Conservation (phyloP, 2,113 vertebrate species). For the Etheostoma cragini region DNA sequence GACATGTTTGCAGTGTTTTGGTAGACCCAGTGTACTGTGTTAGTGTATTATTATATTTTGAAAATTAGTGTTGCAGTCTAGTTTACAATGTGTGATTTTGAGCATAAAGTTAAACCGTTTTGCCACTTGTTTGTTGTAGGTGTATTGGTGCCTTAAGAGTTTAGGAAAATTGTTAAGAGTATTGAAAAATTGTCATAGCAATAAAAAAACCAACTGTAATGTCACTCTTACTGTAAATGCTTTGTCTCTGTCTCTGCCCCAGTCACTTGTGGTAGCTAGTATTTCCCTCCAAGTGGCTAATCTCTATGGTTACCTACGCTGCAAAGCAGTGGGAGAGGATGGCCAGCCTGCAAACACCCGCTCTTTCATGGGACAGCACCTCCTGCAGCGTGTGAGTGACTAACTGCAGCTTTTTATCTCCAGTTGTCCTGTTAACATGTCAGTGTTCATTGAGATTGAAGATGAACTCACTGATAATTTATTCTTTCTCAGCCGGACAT, state of each 20-base stretch:
- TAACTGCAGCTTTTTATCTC: constrained; percentile 11
- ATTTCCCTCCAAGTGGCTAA: constrained; percentile 90
- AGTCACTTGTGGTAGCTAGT: constrained; percentile 88
- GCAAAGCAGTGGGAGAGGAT: constrained; percentile 85
- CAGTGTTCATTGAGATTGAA: constrained; percentile 2
- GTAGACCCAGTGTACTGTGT: no score
- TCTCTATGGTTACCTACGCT: constrained; percentile 90
- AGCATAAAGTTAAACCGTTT: no score
- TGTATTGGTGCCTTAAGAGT: no score
- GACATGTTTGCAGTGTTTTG: no score
- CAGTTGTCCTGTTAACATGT: constrained; percentile 6
- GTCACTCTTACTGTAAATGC: constrained; percentile 4
- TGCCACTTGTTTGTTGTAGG: no score
- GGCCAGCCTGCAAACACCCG: constrained; percentile 71
- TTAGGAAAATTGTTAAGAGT: no score
- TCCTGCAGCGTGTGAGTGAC: constrained; percentile 85
- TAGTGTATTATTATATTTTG: no score
- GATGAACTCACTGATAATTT: constrained; percentile 15
- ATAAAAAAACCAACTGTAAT: background rate
- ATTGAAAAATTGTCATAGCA: no score
- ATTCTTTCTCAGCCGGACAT: constrained; percentile 65
- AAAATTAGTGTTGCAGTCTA: no score
- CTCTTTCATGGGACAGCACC: constrained; percentile 77
- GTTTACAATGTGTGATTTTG: no score
- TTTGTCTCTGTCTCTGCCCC: constrained; percentile 13